These are phyloP conservation scores for Miltochrista miniata DNA, from an alignment of 2,888 invertebrate species.

Conservation along the genomic window DNA sequence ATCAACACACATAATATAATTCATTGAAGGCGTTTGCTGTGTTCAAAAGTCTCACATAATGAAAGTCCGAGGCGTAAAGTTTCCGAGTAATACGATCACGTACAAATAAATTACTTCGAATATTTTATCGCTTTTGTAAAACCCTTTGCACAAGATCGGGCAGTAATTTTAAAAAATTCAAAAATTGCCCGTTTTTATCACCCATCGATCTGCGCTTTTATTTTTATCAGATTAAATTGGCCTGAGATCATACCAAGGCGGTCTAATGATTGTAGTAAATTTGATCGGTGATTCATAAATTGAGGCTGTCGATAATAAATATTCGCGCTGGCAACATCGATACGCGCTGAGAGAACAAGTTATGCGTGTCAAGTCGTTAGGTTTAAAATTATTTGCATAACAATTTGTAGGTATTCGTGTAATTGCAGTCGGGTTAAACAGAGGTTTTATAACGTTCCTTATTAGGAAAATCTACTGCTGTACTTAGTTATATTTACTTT, in stretches of 20 bases:
- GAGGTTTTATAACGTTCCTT: conserved; percentile 20
- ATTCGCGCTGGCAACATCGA: conserved; percentile 52
- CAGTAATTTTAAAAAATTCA: conserved; percentile 19
- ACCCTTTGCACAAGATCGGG: conserved; percentile 14
- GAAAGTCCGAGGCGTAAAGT: conserved; percentile 12
- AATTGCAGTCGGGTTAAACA: conserved; percentile 28
- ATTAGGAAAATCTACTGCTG: conserved; percentile 9
- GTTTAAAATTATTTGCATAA: conserved; percentile 58
- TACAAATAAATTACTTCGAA: conserved; percentile 29
- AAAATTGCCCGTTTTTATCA: conserved; percentile 32
- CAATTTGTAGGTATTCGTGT: conserved; percentile 46
- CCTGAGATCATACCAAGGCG: conserved; percentile 37
- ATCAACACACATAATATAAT: too few relatives aligned
- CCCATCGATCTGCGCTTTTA: conserved; percentile 25
- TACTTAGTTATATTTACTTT: conserved; percentile 9
- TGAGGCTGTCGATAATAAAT: conserved; percentile 57
- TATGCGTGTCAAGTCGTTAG: conserved; percentile 54
- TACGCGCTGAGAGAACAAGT: conserved; percentile 44
- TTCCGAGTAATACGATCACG: conserved; percentile 21
- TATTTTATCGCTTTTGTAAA: conserved; percentile 25
- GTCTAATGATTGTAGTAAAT: conserved; percentile 42
- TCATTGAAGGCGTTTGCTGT: too few relatives aligned
- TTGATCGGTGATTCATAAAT: conserved; percentile 44
- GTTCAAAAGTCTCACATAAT: conserved; percentile 3
- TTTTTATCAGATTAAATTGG: conserved; percentile 39